Evolutionary conservation across 2,888 invertebrate genomes (phyloP), one percentile per base, ranked within the genome.

Genomic region (Rhingia campestris): DNA sequence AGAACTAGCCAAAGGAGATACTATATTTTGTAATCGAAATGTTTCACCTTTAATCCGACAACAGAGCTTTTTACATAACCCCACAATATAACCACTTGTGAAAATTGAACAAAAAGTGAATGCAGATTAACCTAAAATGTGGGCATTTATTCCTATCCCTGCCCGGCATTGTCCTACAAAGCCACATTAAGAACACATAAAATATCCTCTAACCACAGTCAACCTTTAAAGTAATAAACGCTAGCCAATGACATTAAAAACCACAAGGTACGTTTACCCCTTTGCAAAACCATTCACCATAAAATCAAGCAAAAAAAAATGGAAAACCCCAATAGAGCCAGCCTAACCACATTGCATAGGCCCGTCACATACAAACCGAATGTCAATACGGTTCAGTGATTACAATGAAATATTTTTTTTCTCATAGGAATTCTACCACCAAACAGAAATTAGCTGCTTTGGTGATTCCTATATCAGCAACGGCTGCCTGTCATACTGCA

Each of bases 361-460:
- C 39, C 58, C n/a, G 43, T 41, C 22, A 49, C 37, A 45, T 43
- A 30, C 56, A 70, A 41, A 6, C 59, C 35, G 51, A 63, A 69
- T 74, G 61, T 63, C 73, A 74, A 69, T 70, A 41, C 64, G 70
- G 53, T 75, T 53, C 70, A 72, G 53, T 66, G 76, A 70, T 76
- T 75, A 58, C 75, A 63, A 47, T 66, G 47, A 72, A 79, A 63
- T 6, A 33, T 2, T n/a, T 45, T 66, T 53, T 37, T 53, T 10
- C 66, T 51, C 64, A 33, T 51, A 45, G 39, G 43, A 59, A 64
- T 51, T 53, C 56, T 43, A 67, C 12, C 59, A 59, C 39, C 45
- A 37, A 76, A 66, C 61, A 76, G 59, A 81, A 81, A 75, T 81
- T 75, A 75, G 54, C 69, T 59, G 69, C 58, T 53, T 81, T 59